Evolutionary conservation across 2,888 invertebrate genomes (phyloP).

Genomic region (Lasioglossum malachurum): DNA sequence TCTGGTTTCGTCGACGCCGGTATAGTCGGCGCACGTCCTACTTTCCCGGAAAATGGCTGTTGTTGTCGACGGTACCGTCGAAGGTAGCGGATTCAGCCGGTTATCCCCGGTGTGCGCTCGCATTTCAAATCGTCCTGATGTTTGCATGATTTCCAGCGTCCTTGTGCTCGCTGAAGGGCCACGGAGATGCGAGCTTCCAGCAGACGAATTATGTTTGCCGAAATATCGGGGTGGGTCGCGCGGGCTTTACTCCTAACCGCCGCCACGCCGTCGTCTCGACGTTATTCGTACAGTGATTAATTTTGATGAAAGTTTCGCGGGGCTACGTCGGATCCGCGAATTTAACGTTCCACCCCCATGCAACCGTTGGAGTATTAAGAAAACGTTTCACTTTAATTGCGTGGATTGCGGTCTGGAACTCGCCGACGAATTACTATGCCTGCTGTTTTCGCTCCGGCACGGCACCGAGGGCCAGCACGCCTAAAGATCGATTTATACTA

Average conservation of each 20-base stretch:
- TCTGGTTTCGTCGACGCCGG: conserved; percentile 4
- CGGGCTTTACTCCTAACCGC: neutral
- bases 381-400: neutral
- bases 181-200: too few relatives aligned
- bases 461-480: too few relatives aligned
- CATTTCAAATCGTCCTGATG: conserved; percentile 26
- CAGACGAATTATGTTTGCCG: conserved; percentile 15
- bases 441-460: neutral
- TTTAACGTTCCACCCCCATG: neutral
- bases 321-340: neutral
- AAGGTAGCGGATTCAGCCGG: conserved; percentile 10
- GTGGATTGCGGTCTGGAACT: neutral
- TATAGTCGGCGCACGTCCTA: conserved; percentile 12
- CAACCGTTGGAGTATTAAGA: neutral
- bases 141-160: conserved; percentile 24
- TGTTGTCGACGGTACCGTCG: conserved; percentile 12
- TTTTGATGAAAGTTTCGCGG: conserved; percentile 5
- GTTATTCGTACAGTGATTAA: neutral
- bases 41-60: conserved; percentile 7
- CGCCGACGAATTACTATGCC: neutral
- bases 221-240: neutral
- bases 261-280: neutral
- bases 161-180: neutral
- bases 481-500: too few relatives aligned
- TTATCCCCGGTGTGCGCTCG: conserved; percentile 9